A percentile compares a stretch with the other conserved stretches of the same genome.
phyloP scores from a whole-genome alignment of 2,888 invertebrate species.

The Philaethria dido region DNA sequence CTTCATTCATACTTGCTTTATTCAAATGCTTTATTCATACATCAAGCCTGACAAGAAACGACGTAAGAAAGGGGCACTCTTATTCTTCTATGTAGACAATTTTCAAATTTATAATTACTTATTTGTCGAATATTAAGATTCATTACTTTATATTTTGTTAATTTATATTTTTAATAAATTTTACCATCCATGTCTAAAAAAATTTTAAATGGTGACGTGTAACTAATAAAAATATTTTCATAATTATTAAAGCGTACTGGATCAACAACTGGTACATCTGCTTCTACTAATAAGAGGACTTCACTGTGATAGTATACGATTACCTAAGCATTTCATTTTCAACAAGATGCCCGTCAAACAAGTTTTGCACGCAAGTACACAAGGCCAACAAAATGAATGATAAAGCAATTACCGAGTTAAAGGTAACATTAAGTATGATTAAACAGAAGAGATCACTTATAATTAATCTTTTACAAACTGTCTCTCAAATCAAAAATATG shows the following conservation, averaged over 20 bases:
- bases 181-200: no score
- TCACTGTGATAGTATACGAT: conserved; percentile 22
- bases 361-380: conserved; percentile 54
- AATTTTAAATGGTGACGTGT: no score
- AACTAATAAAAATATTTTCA: conserved; percentile 3
- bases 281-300: conserved; percentile 2
- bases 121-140: no score
- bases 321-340: conserved; percentile 19
- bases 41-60: no score
- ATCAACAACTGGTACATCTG: conserved; percentile 11
- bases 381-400: conserved; percentile 49
- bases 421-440: not conserved
- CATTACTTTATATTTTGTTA: no score
- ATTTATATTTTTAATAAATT: no score
- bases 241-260: not conserved
- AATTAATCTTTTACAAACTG: not conserved
- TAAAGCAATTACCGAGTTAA: conserved; percentile 17
- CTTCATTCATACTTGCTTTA: no score
- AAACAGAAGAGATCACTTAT: not conserved
- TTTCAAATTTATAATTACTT: no score
- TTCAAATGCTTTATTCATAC: no score
- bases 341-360: conserved; percentile 52
- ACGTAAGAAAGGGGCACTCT: no score
- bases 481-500: not conserved
- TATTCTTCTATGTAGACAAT: no score